Conservation (phyloP, 1,140 invertebrate species). For the Drosophila carrolli region DNA sequence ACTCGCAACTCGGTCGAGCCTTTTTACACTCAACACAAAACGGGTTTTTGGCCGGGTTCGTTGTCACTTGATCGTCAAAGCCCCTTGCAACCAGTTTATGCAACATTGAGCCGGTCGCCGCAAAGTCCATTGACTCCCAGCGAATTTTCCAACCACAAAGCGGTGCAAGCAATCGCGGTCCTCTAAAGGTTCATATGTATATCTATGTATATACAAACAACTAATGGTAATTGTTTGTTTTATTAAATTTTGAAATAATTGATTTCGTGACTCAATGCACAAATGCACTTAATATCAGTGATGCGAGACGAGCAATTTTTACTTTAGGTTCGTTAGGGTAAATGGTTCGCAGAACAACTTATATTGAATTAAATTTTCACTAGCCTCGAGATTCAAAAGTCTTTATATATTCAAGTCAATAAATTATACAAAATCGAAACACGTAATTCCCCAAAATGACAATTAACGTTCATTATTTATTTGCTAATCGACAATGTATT, state of each 20-base stretch:
- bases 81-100: constrained; percentile 65
- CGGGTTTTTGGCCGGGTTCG: constrained; percentile 49
- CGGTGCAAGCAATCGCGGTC: background rate
- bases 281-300: constrained; percentile 3
- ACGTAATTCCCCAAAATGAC: no score
- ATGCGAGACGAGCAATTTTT: background rate
- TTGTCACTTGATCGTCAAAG: constrained; percentile 49
- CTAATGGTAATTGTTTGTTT: constrained; percentile 3
- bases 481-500: no score
- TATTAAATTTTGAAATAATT: constrained; percentile 5
- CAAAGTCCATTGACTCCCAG: constrained; percentile 61
- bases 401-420: no score
- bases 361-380: background rate
- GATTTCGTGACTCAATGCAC: constrained; percentile 21
- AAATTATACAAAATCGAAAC: no score
- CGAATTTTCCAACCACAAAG: constrained; percentile 29
- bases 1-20: background rate
- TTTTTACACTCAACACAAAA: constrained; percentile 11
- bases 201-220: background rate
- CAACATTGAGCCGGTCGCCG: constrained; percentile 52
- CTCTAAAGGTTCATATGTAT: background rate
- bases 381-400: no score
- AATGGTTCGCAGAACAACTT: no score
- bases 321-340: no score
- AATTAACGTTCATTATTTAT: no score